These are phyloP conservation scores for Bambusicola thoracicus DNA, from an alignment of 2,113 vertebrate species.

Conservation along the genomic window DNA sequence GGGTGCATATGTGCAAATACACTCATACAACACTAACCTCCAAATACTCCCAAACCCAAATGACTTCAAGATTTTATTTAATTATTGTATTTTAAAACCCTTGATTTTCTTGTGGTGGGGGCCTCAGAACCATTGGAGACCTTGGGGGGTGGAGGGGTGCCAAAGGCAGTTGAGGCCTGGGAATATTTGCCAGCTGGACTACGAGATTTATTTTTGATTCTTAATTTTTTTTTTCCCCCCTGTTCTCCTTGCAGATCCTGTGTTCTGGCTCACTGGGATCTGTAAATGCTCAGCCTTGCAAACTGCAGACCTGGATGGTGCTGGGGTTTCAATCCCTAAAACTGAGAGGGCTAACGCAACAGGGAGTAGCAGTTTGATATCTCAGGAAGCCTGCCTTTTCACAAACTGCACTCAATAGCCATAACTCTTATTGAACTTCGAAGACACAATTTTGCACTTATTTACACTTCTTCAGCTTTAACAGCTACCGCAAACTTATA, in stretches of 20 bases:
- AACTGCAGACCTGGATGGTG: background rate
- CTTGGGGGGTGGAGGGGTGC: constrained; percentile 45
- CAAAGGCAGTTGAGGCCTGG: constrained; percentile 66
- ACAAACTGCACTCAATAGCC: background rate
- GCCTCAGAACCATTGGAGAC: constrained; percentile 65
- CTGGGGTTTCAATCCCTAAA: background rate
- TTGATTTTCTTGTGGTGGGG: constrained; percentile 75
- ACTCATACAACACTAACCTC: constrained; percentile 10
- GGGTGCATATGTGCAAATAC: constrained; percentile 26
- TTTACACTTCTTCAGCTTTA: background rate
- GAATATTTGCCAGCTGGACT: constrained; percentile 62
- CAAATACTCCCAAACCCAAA: constrained; percentile 63
- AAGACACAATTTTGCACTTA: background rate
- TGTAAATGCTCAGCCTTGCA: background rate
- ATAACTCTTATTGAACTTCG: background rate
- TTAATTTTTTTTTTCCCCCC: background rate
- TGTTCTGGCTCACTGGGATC: background rate
- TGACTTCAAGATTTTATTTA: constrained; percentile 76
- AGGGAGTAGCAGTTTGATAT: background rate
- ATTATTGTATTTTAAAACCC: constrained; percentile 72
- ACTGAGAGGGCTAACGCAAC: background rate
- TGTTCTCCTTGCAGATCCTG: constrained; percentile 16
- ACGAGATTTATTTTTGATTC: constrained; percentile 10
- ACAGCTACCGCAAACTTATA: background rate
- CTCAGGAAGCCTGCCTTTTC: background rate